Conservation (phyloP, 2,888 invertebrate genomes). For the Lomographa bimaculata region DNA sequence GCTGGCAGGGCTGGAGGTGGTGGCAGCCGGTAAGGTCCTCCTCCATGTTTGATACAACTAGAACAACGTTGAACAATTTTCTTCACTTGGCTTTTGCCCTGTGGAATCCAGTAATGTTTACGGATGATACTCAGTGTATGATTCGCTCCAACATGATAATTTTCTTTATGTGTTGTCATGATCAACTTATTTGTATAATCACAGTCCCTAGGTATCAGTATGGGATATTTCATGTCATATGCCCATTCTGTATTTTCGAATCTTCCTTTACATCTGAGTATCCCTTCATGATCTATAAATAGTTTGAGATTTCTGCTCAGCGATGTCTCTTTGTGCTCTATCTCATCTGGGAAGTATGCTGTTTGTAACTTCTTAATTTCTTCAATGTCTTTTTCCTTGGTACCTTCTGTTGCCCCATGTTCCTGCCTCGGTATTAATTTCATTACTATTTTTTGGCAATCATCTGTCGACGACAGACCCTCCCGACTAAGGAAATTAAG, state of each 20-base stretch:
- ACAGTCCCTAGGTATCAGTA: neutral
- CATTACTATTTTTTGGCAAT: neutral
- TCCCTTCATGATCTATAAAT: neutral
- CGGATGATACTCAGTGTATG: neutral
- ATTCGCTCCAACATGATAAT: neutral
- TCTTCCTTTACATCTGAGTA: neutral
- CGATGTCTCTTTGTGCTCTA: neutral
- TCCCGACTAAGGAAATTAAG: too few species aligned
- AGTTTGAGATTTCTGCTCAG: neutral
- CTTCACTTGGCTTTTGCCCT: neutral
- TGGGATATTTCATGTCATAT: neutral
- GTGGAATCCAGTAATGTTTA: neutral
- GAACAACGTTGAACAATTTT: neutral
- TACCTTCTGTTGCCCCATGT: neutral
- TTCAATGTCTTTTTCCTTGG: neutral
- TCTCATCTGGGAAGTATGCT: neutral
- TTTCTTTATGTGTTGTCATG: neutral
- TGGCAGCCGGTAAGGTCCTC: neutral
- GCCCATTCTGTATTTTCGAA: neutral
- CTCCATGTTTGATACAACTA: neutral
- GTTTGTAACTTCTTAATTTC: conserved; percentile 1
- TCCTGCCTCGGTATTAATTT: neutral
- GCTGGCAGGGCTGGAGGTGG: neutral
- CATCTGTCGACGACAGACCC: neutral
- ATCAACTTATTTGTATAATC: neutral